phyloP scores from a whole-genome alignment of 2,888 invertebrate species.

The Xestia c-nigrum region DNA sequence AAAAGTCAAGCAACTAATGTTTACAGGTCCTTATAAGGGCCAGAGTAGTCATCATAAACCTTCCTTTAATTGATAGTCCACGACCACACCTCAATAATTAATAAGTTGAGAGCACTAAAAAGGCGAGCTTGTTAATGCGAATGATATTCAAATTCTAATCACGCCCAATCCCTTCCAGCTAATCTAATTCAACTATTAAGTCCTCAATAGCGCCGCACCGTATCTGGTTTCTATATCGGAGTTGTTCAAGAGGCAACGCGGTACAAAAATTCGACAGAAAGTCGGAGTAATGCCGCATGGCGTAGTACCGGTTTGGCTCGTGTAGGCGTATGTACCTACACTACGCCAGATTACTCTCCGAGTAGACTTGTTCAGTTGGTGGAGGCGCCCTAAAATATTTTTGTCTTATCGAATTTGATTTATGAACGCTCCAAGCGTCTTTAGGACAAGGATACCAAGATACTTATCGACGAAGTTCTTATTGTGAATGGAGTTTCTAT shows the following conservation, averaged over 20 bases:
- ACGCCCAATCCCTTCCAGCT: constrained; percentile 67
- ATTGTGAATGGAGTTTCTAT: constrained; percentile 55
- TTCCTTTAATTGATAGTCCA: constrained; percentile 48
- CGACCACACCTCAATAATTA: constrained; percentile 57
- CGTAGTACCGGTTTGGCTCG: constrained; percentile 74
- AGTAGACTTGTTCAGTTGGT: constrained; percentile 54
- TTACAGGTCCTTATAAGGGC: constrained; percentile 28
- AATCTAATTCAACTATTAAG: constrained; percentile 68
- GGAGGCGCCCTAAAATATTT: constrained; percentile 62
- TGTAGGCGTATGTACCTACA: constrained; percentile 63
- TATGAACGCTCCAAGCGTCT: constrained; percentile 59
- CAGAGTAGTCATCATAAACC: constrained; percentile 36
- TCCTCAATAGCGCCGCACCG: constrained; percentile 72
- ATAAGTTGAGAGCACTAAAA: constrained; percentile 47
- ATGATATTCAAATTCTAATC: constrained; percentile 62
- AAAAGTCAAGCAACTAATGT: constrained; percentile 38
- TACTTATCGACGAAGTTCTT: constrained; percentile 59
- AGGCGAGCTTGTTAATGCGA: constrained; percentile 50
- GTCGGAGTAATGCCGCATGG: constrained; percentile 63
- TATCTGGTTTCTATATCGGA: constrained; percentile 84
- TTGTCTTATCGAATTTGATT: constrained; percentile 69
- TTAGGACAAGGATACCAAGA: constrained; percentile 56
- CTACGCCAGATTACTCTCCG: constrained; percentile 59
- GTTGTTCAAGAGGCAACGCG: constrained; percentile 72
- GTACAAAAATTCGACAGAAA: constrained; percentile 80